Base-by-base conservation (phyloP, 2,888 invertebrate genomes). In the Ennomos fuscantarius region DNA sequence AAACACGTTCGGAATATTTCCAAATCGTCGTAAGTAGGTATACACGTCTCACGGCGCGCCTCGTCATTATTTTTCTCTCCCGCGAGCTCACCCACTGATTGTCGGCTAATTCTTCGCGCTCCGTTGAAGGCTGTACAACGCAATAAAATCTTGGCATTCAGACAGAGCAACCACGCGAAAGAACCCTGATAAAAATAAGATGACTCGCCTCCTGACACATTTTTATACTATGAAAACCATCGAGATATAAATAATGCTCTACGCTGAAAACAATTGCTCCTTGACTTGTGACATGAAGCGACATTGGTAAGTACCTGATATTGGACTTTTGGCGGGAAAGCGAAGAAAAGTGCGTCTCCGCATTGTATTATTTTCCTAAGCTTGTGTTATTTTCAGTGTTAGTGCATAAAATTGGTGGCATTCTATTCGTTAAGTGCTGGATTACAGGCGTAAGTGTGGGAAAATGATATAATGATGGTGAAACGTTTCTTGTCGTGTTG, bases 61-160 rank as follows among this genome's bases (percentile, higher is more conserved):
- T 46, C 49, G 49, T 49, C 58, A 49, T 59, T 59, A 59, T 59
- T 59, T 59, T 57, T 53, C 53, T 49, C 46, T 40, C 51, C 45
- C 48, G 40, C 41, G 33, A 53, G 31, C 48, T 50, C 40, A 46
- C 47, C 36, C 58, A 45, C 53, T 59, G 58, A 59, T 59, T 59
- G 88, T 83, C 80, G 76, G 78, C 86, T 89, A 89, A 89, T 88
- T 89, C 86, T 81, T 83, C 78, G 65, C 86, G 84, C 82, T 84
- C 76, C 82, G 78, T 62, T 81, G 85, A 76, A 83, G 83, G 72
- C 82, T 87, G 85, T 89, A 89, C 88, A 87, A 77, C 82, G 87
- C 88, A 88, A 89, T 90, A 89, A 89, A 89, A 88, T 87, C 83
- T 72, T 79, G 79, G 81, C 83, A 89, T 89, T 89, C 87, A 88